These are phyloP conservation scores for Sparidentex hasta DNA, from an alignment of 2,797 vertebrate genomes.

Conservation along the genomic window DNA sequence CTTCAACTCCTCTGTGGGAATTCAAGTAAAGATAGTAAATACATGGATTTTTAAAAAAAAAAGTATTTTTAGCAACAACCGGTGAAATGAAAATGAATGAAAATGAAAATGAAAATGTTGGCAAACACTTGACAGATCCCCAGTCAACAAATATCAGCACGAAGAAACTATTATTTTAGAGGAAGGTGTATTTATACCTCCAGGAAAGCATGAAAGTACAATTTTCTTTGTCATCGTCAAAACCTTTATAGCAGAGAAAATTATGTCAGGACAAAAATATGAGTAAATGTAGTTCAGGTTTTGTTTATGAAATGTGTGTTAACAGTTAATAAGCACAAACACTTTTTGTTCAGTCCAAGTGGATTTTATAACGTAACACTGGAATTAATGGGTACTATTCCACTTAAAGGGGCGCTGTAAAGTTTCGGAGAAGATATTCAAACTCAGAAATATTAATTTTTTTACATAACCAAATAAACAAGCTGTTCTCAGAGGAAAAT, in stretches of 20 bases:
- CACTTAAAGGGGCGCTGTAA: neutral
- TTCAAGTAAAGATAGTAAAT: slow-evolving; percentile 58
- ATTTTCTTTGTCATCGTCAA: neutral
- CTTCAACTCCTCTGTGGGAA: slow-evolving; percentile 61
- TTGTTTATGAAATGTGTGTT: neutral
- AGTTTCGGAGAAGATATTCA: too few species aligned
- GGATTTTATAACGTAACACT: neutral
- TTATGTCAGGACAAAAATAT: neutral
- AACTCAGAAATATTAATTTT: neutral
- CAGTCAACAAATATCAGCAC: slow-evolving; percentile 9
- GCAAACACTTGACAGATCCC: neutral
- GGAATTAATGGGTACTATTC: neutral
- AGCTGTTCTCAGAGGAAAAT: too few species aligned
- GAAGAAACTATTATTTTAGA: neutral
- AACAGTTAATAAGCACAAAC: neutral
- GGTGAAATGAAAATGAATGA: slow-evolving; percentile 27
- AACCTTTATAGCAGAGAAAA: neutral
- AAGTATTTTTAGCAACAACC: slow-evolving; percentile 52
- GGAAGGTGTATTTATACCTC: neutral
- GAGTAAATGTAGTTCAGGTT: neutral
- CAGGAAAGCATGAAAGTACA: neutral
- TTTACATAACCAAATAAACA: neutral
- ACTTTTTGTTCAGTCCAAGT: neutral
- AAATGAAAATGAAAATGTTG: neutral
- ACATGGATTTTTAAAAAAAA: slow-evolving; percentile 37